Evolutionary conservation across 2,113 vertebrate genomes (phyloP), one percentile per base, ranked within the genome.

Genomic region (Nothobranchius kuhntae): DNA sequence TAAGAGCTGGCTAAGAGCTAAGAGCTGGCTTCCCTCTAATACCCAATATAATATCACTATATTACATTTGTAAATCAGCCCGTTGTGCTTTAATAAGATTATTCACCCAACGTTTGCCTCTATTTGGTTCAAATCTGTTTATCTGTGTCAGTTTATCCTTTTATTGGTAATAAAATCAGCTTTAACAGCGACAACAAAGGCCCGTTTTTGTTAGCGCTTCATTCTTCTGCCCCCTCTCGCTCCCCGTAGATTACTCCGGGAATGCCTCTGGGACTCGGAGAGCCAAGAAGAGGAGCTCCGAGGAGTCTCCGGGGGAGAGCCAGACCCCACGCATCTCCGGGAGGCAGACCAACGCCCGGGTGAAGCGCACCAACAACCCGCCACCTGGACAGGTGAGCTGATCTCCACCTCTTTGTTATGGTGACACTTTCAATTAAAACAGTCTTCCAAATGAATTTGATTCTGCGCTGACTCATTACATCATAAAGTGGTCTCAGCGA

Each of bases 261-360:
- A 92, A 82, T 62, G 90, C 94, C 86, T 93, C 95, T 51, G 83
- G 86, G 10, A 89, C 90, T 52, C 93, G 95, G 17, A 89, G 95
- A 78, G 92, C 91, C 0, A 97, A 94, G 87, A 99, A 96, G 89
- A 94, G 94, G 87, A 85, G 81, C 63, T 77, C 91, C 40, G 80
- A 90, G 61, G 95, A 96, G 38, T 90, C 93, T 6, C 92, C 92
- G 65, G 90, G 90, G 11, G 96, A 97, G 63, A 93, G 65, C 54
- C 94, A 95, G 87, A 92, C 93, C 63, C 73, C 95, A 76, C 94
- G 96, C 69, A 95, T 95, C 73, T 96, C 95, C n/a, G 95, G 95
- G 13, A 93, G 96, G 87, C 95, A 96, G 92, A 93, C 91, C 35
- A 95, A 81, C 35, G 79, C 91, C 55, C 75, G 91, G 17, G 87